Percentiles rank a stretch among this genome's conserved stretches.
These are phyloP conservation scores for Chironomus tepperi DNA, from an alignment of 1,140 invertebrate species.

Conservation along the genomic window DNA sequence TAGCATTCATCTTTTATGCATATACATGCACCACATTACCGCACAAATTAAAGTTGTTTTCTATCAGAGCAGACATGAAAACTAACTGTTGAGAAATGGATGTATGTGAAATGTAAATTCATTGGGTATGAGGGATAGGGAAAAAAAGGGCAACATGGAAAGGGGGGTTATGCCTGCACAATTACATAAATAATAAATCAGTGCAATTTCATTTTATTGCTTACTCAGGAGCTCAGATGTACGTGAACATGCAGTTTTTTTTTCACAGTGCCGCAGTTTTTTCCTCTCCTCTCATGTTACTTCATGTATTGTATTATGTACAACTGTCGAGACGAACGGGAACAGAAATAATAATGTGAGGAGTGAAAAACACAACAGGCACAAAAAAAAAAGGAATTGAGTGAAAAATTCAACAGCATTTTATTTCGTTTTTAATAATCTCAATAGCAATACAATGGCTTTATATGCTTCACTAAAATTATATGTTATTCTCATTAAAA, in stretches of 20 bases:
- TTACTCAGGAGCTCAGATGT: background rate
- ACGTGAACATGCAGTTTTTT: background rate
- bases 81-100: background rate
- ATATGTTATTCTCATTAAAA: slow-evolving; percentile 20
- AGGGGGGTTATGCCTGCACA: slow-evolving; percentile 1
- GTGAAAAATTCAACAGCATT: slow-evolving; percentile 18
- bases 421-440: slow-evolving; percentile 22
- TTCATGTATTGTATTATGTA: no score
- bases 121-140: background rate
- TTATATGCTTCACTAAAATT: slow-evolving; percentile 8
- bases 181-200: slow-evolving; percentile 23
- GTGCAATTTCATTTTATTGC: slow-evolving; percentile 21
- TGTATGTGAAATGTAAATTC: background rate
- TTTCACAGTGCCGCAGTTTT: background rate
- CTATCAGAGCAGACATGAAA: background rate
- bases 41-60: background rate
- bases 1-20: background rate
- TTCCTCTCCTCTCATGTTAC: no score
- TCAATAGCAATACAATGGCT: slow-evolving; percentile 12
- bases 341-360: no score
- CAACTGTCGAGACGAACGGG: no score
- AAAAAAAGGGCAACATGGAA: no score
- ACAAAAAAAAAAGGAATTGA: background rate
- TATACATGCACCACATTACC: background rate
- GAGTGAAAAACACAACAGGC: background rate